Evolutionary conservation across 2,113 vertebrate genomes (phyloP), one percentile per base, ranked within the genome.

Genomic region (Thunnus thynnus): DNA sequence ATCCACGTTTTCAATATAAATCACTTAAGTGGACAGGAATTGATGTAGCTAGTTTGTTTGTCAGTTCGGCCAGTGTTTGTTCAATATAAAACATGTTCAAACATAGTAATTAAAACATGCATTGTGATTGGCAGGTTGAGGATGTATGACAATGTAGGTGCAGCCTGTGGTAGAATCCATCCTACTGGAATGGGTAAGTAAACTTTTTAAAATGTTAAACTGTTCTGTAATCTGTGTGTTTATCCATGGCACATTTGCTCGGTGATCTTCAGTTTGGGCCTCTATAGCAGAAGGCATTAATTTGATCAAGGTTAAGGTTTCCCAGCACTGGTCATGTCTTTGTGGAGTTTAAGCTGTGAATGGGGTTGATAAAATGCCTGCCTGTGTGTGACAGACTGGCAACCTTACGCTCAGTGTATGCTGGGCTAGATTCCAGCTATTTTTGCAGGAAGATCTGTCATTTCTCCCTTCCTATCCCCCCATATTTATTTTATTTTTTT

Each of bases 121-220:
- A 13, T 80, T 61, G 70, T 61, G 13, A 50, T 70, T 52, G 27
- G 66, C 85, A 93, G 96, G 63, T 92, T 96, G 67, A 93, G 94
- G 76, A 95, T 95, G 94, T 96, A 96, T 77, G 78, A 82, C 0
- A 94, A 88, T 44, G 96, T 96, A 13, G 96, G 96, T 17, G 96
- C 96, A 51, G 96, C 95, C 14, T 96, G 96, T 88, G 96, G 96
- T 68, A 93, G 96, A 85, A 96, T 96, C 72, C 96, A 96, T 80
- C 96, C 96, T 2, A 96, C 96, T 54, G 96, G 96, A 77, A 95
- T 95, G 94, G 96, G 96, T 96, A 88, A 86, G 92, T 30, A 46
- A 3, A 71, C 47, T 20, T 64, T 54, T 76, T 51, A 10, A 10
- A 65, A 13, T 48, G 11, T 25, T 54, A 6, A n/a, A 25, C 9